phyloP scores from a whole-genome alignment of 2,113 vertebrate genomes.

The Zeus faber region DNA sequence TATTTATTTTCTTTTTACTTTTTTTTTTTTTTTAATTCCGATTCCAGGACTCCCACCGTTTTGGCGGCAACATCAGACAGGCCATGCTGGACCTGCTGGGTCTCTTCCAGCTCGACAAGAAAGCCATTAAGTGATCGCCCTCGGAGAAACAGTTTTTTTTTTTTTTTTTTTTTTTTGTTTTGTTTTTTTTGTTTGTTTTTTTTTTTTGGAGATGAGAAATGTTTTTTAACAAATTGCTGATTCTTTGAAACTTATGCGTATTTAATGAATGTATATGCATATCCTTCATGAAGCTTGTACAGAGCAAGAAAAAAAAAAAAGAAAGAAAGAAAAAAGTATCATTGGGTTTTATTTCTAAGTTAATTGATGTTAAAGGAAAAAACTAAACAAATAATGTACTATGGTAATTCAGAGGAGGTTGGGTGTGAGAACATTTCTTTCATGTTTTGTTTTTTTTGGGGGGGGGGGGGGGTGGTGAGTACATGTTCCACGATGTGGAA shows the following conservation, averaged over 20 bases:
- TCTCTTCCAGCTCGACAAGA: constrained; percentile 80
- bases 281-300: constrained; percentile 37
- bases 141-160: constrained; percentile 18
- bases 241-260: too few relatives aligned
- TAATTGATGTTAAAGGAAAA: constrained; percentile 39
- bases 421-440: constrained; percentile 32
- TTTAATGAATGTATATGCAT: constrained; percentile 6
- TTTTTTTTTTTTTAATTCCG: neutral
- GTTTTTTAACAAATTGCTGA: too few relatives aligned
- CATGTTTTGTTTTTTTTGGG: constrained; percentile 11
- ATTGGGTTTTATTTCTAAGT: constrained; percentile 42
- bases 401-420: too few relatives aligned
- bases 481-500: constrained; percentile 19
- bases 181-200: neutral
- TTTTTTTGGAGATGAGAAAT: too few relatives aligned
- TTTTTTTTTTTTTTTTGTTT: constrained; percentile 9
- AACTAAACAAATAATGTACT: too few relatives aligned
- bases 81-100: constrained; percentile 84
- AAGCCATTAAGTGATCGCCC: constrained; percentile 69
- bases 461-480: constrained; percentile 23
- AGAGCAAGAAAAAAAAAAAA: constrained; percentile 44
- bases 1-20: neutral
- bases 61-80: constrained; percentile 81
- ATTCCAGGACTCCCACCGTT: constrained; percentile 89
- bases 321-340: constrained; percentile 30